Conservation (phyloP, 2,888 invertebrate species). For the Neoaliturus tenellus region DNA sequence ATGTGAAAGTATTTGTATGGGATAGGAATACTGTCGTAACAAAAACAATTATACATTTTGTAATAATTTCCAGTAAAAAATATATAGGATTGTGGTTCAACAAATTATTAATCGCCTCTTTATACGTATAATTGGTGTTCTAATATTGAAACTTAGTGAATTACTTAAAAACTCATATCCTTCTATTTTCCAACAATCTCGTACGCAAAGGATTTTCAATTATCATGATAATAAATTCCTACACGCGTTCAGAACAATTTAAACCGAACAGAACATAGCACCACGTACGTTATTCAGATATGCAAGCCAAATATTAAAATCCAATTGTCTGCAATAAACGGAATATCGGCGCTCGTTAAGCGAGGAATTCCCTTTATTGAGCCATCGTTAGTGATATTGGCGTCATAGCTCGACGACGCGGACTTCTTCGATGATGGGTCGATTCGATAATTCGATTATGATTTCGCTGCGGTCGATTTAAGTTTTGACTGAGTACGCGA, state of each 20-base stretch:
- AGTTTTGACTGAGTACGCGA: too few species aligned
- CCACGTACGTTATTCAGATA: constrained; percentile 24
- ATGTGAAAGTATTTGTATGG: too few species aligned
- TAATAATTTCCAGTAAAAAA: too few species aligned
- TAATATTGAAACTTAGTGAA: too few species aligned
- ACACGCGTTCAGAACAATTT: neutral
- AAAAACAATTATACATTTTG: too few species aligned
- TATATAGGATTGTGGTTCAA: too few species aligned
- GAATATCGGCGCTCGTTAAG: constrained; percentile 18
- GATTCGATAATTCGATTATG: neutral
- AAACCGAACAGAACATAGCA: neutral
- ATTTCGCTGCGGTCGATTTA: neutral
- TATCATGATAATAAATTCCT: neutral
- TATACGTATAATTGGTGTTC: too few species aligned
- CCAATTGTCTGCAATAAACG: constrained; percentile 26
- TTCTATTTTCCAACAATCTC: too few species aligned
- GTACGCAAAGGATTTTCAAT: too few species aligned
- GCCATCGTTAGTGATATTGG: constrained; percentile 28
- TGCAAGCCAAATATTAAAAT: constrained; percentile 19
- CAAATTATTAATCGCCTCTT: too few species aligned
- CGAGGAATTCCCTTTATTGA: constrained; percentile 47
- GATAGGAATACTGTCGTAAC: too few species aligned
- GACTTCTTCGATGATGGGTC: neutral
- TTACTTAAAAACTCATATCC: too few species aligned
- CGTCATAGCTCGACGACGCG: constrained; percentile 33